phyloP scores from a whole-genome alignment of 2,888 invertebrate genomes.

The Phasia obesa region DNA sequence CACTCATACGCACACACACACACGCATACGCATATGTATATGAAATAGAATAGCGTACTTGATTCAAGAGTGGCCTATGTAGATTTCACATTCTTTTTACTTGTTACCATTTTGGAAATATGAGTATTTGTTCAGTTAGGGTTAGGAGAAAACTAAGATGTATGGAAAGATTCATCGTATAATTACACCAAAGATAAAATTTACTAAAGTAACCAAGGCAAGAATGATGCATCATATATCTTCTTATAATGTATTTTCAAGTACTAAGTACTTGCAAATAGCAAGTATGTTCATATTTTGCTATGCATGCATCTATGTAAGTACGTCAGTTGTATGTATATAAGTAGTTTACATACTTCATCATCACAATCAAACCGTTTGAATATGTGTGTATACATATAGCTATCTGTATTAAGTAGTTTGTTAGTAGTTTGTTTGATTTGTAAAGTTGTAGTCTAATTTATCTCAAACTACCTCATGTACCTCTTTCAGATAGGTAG shows the following conservation, averaged over 20 bases:
- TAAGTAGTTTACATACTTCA: constrained; percentile 56
- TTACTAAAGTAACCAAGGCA: constrained; percentile 30
- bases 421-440: constrained; percentile 62
- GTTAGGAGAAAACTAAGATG: constrained; percentile 1
- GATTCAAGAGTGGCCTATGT: constrained; percentile 9
- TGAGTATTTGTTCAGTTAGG: constrained; percentile 53
- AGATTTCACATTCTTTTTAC: constrained; percentile 21
- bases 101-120: constrained; percentile 65
- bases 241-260: constrained; percentile 26
- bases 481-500: constrained; percentile 7
- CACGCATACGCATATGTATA: no score
- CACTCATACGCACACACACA: no score
- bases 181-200: constrained; percentile 16
- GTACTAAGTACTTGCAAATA: constrained; percentile 4
- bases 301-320: neutral
- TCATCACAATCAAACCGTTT: constrained; percentile 61
- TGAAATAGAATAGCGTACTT: neutral
- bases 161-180: constrained; percentile 19
- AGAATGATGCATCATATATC: constrained; percentile 48
- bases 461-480: neutral
- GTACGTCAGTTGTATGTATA: neutral
- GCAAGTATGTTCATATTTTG: constrained; percentile 21
- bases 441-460: constrained; percentile 45
- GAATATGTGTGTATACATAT: constrained; percentile 49
- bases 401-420: constrained; percentile 40